A percentile compares a stretch with the other conserved stretches of the same genome.
Conservation (phyloP, 2,113 vertebrate genomes). For the Labeo rohita region DNA sequence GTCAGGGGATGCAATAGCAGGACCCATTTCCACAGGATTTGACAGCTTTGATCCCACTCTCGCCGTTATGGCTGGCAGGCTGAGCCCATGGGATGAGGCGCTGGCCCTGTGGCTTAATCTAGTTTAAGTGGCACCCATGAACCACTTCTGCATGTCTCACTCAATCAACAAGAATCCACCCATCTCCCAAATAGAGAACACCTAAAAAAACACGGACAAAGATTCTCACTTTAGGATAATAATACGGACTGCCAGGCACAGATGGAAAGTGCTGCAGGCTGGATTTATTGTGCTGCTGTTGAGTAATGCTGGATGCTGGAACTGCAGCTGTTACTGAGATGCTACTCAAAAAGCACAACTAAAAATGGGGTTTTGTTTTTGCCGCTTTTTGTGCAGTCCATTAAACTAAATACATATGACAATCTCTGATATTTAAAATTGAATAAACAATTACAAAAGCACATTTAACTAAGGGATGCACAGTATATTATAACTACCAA, state of each 20-base stretch:
- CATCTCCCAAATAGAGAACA: constrained; percentile 2
- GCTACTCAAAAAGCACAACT: neutral
- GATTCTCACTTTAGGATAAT: neutral
- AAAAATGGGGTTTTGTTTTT: neutral
- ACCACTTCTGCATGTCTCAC: neutral
- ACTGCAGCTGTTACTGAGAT: neutral
- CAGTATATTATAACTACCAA: neutral
- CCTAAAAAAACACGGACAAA: neutral
- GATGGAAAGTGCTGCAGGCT: constrained; percentile 7
- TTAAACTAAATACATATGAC: neutral
- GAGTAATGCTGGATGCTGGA: constrained; percentile 17
- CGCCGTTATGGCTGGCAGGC: constrained; percentile 21
- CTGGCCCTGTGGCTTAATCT: constrained; percentile 15
- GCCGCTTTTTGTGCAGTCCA: neutral
- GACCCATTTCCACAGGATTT: constrained; percentile 44
- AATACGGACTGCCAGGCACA: constrained; percentile 4
- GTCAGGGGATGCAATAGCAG: constrained; percentile 28
- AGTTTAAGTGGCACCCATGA: constrained; percentile 29
- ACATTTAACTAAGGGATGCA: neutral
- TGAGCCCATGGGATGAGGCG: constrained; percentile 33
- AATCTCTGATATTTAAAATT: neutral
- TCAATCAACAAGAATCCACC: constrained; percentile 2
- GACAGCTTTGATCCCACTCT: constrained; percentile 44
- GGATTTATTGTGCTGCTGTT: constrained; percentile 8
- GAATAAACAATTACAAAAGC: neutral